These are phyloP conservation scores for Drosophila ohnishii DNA, from an alignment of 1,140 invertebrate genomes.

Conservation along the genomic window DNA sequence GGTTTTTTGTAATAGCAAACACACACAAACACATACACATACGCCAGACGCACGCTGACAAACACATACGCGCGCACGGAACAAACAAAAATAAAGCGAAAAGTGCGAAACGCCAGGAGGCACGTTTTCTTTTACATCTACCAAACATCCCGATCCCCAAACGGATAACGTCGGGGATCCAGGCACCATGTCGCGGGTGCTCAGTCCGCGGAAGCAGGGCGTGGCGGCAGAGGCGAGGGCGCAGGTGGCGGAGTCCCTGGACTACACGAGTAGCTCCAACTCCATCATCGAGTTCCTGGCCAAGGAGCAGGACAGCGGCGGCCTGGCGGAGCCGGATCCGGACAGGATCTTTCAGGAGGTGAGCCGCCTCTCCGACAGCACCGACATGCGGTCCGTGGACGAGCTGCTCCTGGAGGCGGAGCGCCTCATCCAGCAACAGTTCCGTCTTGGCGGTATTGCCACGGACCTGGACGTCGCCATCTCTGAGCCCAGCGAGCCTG, in stretches of 20 bases:
- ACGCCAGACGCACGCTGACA: not conserved
- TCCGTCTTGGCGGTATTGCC: slow-evolving; percentile 40
- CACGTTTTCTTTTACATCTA: not conserved
- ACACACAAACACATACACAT: slow-evolving; percentile 1
- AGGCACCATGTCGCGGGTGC: slow-evolving; percentile 57
- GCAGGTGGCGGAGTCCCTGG: slow-evolving; percentile 39
- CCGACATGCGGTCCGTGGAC: slow-evolving; percentile 78
- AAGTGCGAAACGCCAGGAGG: not conserved
- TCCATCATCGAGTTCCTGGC: slow-evolving; percentile 79
- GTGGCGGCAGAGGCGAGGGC: slow-evolving; percentile 28
- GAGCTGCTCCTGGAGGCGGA: slow-evolving; percentile 80
- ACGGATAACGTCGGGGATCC: not conserved
- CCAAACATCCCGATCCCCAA: not conserved
- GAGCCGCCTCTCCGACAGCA: slow-evolving; percentile 70
- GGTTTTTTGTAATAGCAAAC: slow-evolving; percentile 2
- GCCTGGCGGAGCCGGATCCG: slow-evolving; percentile 62
- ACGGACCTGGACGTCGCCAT: not conserved
- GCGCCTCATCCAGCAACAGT: slow-evolving; percentile 71
- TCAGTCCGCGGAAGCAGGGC: slow-evolving; percentile 54
- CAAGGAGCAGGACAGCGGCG: slow-evolving; percentile 75
- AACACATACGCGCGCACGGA: not conserved
- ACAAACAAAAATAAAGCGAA: slow-evolving; percentile 8
- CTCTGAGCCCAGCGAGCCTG: not conserved
- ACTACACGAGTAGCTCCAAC: slow-evolving; percentile 65
- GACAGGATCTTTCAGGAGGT: slow-evolving; percentile 82